Base-by-base conservation (phyloP, 2,888 invertebrate species). In the Lepidonotus clava region DNA sequence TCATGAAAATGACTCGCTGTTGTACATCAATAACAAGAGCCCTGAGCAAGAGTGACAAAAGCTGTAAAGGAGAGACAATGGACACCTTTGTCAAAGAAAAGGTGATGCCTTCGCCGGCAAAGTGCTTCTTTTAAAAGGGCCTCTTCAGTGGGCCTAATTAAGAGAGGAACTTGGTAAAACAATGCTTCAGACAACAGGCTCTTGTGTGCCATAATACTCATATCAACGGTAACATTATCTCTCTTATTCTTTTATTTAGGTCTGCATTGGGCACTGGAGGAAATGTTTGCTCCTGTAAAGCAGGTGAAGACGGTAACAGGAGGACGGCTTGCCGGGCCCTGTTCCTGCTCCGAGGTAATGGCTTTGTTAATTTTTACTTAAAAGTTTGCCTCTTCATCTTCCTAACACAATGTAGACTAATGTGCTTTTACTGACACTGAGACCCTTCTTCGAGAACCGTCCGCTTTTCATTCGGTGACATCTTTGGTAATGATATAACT, bases 191-290 rank as follows among this genome's bases (percentile, higher is more conserved):
- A 56, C 61, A 61, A 61, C 24, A 61, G 28, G 24, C 28, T 28
- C 24, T 61, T 61, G 61, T 61, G 61, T 61, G 61, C 61, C 24
- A 61, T 61, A 61, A 61, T 61, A 61, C 61, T 61, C 61, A 61
- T 61, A 61, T 61, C 61, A 61, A 11, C 61, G 61, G 61, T 61
- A 61, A 61, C 61, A 61, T 28, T 61, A 24, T 24, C 28, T 24
- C 61, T n/a, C 14, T 61, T 61, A 61, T 61, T 61, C 61, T 4
- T 61, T 24, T 61, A 61, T 61, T 61, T 61, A 61, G 28, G 61
- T 11, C 4, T 24, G 61, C 4, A 61, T 61, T 61, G 28, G 24
- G n/a, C n/a, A n/a, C n/a, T n/a, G n/a, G 28, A 28, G 28, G 61
- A 61, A 28, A 61, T 2, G n/a, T n/a, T n/a, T n/a, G n/a, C n/a